A percentile compares a stretch with the other conserved stretches of the same genome.
Evolutionary conservation across 2,113 vertebrate genomes (phyloP).

Genomic region (Spermophilus dauricus): DNA sequence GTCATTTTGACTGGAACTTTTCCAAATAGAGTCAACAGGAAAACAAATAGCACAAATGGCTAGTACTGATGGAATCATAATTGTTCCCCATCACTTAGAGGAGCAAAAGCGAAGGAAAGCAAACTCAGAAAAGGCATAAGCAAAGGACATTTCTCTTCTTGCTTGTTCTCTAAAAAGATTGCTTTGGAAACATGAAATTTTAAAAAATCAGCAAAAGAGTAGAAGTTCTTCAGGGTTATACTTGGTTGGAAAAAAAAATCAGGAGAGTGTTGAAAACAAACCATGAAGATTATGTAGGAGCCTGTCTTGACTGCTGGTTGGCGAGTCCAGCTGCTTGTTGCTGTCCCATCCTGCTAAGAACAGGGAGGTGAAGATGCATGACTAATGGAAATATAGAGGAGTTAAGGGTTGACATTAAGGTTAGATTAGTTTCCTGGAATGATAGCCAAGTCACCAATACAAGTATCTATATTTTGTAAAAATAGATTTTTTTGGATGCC

Average conservation of each 20-base stretch:
- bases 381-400: neutral
- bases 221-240: neutral
- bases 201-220: neutral
- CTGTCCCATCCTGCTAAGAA: neutral
- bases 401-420: neutral
- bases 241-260: neutral
- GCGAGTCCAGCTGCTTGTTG: neutral
- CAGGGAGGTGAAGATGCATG: neutral
- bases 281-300: neutral
- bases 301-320: neutral
- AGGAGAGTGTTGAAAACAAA: neutral
- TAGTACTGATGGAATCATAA: neutral
- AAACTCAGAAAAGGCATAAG: neutral
- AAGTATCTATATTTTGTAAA: neutral
- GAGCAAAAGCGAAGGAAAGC: neutral
- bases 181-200: neutral
- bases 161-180: neutral
- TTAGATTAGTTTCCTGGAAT: neutral
- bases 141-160: neutral
- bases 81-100: fast-evolving
- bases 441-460: neutral
- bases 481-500: neutral
- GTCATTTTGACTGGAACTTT: neutral
- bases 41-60: neutral
- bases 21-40: neutral